Base-by-base conservation (phyloP, 2,888 invertebrate genomes). In the Sinelater perroti region DNA sequence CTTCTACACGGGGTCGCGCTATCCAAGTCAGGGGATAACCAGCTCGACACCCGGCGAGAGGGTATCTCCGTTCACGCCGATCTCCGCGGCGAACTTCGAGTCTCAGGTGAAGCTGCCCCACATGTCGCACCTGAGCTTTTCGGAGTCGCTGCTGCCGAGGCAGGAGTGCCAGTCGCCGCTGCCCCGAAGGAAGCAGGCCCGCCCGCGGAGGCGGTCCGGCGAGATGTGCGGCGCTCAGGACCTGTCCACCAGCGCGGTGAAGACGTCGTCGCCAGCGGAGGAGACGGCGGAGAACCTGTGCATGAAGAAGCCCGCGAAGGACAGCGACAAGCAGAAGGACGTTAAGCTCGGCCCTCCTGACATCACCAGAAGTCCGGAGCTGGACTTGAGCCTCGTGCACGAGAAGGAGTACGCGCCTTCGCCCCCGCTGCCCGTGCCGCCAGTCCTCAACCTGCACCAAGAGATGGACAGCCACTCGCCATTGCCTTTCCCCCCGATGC, bases 131-230 rank as follows among this genome's bases (percentile, higher is more conserved):
- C 63, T 76, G 17, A 70, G 72, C 1, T 78, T 84, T 79, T 18
- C 59, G 8, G 79, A 80, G 24, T 70, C 73, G 45, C 67, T 73
- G 64, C 61, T 71, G 68, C 56, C 75, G 59, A 58, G 77, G 63
- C 78, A 79, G 77, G 60, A 81, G 80, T 89, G 90, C 67, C 85
- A 87, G 50, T 91, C 91, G 55, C 92, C 91, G n/a, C 84, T 90
- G 79, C 91, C 93, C 1, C 81, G 93, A 60, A 81, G 93, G 62
- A 93, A 93, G 72, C 93, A 94, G 78, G 93, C 93, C 4, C 81
- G 93, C 42, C 94, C 94, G 2, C 81, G 93, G 36, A 83, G 94
- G 63, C 84, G 93, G 71, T 93, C 93, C 0, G 92, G 93, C 3
- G 94, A 94, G 69, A 66, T 83, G 55, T 78, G 80, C 64, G 82